phyloP scores from a whole-genome alignment of 2,888 invertebrate genomes.

The Eupithecia subfuscata region DNA sequence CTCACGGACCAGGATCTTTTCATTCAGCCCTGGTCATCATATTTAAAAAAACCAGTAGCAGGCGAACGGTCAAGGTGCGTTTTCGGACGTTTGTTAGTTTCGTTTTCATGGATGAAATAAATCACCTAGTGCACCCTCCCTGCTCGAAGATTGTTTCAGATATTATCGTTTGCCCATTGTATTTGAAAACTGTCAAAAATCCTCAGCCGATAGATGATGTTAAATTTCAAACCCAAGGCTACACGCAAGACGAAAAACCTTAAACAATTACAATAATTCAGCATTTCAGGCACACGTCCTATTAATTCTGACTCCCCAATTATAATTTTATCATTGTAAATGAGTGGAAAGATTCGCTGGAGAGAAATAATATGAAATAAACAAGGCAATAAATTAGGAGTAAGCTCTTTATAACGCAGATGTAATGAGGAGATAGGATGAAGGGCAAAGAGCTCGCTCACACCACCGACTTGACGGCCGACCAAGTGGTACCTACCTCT shows the following conservation, averaged over 20 bases:
- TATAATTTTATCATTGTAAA: constrained; percentile 40
- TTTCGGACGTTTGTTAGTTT: no score
- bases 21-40: background rate
- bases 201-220: background rate
- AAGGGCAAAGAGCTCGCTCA: constrained; percentile 10
- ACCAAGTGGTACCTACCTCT: background rate
- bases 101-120: no score
- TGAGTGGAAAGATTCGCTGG: constrained; percentile 29
- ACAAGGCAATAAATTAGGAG: constrained; percentile 46
- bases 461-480: background rate
- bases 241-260: background rate
- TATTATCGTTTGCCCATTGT: no score
- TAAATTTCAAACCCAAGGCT: background rate
- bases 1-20: background rate
- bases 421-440: constrained; percentile 30
- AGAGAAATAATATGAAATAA: constrained; percentile 44
- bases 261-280: background rate
- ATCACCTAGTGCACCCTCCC: no score
- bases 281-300: background rate
- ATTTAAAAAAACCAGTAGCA: no score
- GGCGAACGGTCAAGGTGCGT: no score
- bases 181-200: no score
- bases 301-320: constrained; percentile 19
- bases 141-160: background rate
- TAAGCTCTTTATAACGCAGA: constrained; percentile 37